phyloP scores from a whole-genome alignment of 2,113 vertebrate genomes.

The Eidolon helvum region DNA sequence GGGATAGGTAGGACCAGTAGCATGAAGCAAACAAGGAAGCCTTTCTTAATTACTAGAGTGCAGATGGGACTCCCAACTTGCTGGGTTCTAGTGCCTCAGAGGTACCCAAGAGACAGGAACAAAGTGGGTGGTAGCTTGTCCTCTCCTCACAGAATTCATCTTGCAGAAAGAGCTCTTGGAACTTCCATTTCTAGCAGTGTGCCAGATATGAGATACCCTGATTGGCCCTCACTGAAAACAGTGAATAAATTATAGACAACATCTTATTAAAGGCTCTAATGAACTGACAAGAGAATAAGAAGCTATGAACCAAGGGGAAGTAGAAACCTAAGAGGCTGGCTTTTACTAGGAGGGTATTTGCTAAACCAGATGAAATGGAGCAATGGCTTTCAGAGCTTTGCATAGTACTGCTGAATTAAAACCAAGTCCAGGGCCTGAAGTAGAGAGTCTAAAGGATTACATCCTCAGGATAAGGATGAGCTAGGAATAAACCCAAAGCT shows the following conservation, averaged over 20 bases:
- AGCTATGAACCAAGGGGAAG: neutral
- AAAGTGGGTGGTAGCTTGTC: neutral
- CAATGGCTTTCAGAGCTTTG: neutral
- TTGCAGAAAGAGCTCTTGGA: neutral
- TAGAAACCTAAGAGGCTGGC: neutral
- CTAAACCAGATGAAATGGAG: neutral
- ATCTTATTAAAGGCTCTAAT: constrained; percentile 6
- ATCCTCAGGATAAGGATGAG: neutral
- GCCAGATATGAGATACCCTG: neutral
- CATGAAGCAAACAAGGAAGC: neutral
- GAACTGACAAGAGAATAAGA: constrained; percentile 8
- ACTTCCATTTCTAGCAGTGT: neutral
- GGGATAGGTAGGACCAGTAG: too few relatives aligned
- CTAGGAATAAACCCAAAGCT: neutral
- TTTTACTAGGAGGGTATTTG: neutral
- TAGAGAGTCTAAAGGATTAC: neutral
- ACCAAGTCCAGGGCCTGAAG: neutral
- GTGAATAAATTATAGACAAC: neutral
- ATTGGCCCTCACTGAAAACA: neutral
- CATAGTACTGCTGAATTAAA: neutral
- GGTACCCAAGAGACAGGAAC: neutral
- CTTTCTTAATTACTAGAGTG: neutral
- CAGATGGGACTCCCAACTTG: neutral
- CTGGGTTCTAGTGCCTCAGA: neutral
- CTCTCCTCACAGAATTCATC: neutral